A percentile compares a stretch with the other conserved stretches of the same genome.
These are phyloP conservation scores for Cynoglossus semilaevis DNA, from an alignment of 2,113 vertebrate genomes.

Conservation along the genomic window DNA sequence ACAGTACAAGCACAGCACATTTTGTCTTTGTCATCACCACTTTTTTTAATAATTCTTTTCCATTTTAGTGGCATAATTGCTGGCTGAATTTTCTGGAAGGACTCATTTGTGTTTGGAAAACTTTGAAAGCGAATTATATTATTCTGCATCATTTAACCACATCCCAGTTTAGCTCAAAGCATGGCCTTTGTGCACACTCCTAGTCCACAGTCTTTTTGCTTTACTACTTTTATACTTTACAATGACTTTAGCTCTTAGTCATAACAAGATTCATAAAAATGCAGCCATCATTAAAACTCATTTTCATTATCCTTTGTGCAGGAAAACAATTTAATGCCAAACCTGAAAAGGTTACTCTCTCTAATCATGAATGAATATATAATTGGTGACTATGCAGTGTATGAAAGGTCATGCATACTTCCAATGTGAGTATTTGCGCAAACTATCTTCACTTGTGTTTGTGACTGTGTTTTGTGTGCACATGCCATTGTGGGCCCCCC, in stretches of 20 bases:
- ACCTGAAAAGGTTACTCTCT: constrained; percentile 6
- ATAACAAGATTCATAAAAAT: background rate
- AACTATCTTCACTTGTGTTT: background rate
- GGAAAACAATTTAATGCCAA: background rate
- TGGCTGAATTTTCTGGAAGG: constrained; percentile 41
- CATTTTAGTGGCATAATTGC: constrained; percentile 35
- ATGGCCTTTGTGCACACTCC: constrained; percentile 46
- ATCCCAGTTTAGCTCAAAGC: constrained; percentile 42
- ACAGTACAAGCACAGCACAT: constrained; percentile 36
- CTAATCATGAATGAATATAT: constrained; percentile 16
- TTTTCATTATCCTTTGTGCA: too few species aligned
- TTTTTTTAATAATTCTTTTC: constrained; percentile 31
- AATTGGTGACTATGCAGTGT: background rate
- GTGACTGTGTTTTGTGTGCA: constrained; percentile 10
- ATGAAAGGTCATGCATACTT: background rate
- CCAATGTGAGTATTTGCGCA: background rate
- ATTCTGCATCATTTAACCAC: constrained; percentile 48
- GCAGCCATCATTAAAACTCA: too few species aligned
- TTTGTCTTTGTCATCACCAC: constrained; percentile 38
- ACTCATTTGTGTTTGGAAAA: constrained; percentile 32
- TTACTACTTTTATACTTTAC: constrained; percentile 22
- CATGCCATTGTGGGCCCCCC: constrained; percentile 1
- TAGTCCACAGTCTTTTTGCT: background rate
- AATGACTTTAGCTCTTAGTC: constrained; percentile 20
- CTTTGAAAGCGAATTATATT: constrained; percentile 41